Evolutionary conservation across 2,797 vertebrate species (phyloP), one percentile per base, ranked within the genome.

Genomic region (Acanthurus leucopareius): DNA sequence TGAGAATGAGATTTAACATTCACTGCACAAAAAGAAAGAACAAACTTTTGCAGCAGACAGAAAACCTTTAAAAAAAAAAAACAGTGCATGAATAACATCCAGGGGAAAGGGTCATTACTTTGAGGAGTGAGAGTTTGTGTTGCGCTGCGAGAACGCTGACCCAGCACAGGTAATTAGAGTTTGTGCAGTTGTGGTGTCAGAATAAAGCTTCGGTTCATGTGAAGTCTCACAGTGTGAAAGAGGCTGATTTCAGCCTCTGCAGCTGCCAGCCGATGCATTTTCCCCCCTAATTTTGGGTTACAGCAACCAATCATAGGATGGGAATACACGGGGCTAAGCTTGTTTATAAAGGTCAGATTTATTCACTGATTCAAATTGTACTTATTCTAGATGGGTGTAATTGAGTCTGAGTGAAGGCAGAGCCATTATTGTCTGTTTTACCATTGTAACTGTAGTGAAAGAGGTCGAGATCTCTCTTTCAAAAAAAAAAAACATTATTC

Each of bases 91-190:
- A 75, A 83, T 49, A 53, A 67, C 38, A 82, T 74, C 47, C 56
- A 53, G 52, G 63, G 73, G 44, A 51, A 59, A 44, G 32, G 79
- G 71, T 75, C 57, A 62, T 85, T 83, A 65, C 47, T 88, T 71
- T 89, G 86, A 79, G 59, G 48, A 67, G 59, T 54, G 25, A 69
- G 53, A 69, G 62, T 68, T 76, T 66, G 25, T 73, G 53, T 58
- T 35, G 60, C 16, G 20, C 63, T 57, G 78, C 13, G 56, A 86
- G 75, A 89, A 86, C 0, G 83, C 91, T 90, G 88, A 94, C 70
- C 80, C 71, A 88, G 89, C 87, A 79, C 64, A 88, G 73, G 80
- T 94, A 92, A 94, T 92, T 89, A 83, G 77, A 65, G 73, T 89
- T 83, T 82, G 66, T 80, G 75, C 78, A 84, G 60, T 69, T 76